Percentiles rank a stretch among this genome's conserved stretches.
phyloP scores from a whole-genome alignment of 2,888 invertebrate genomes.

The Crocallis elinguaria region DNA sequence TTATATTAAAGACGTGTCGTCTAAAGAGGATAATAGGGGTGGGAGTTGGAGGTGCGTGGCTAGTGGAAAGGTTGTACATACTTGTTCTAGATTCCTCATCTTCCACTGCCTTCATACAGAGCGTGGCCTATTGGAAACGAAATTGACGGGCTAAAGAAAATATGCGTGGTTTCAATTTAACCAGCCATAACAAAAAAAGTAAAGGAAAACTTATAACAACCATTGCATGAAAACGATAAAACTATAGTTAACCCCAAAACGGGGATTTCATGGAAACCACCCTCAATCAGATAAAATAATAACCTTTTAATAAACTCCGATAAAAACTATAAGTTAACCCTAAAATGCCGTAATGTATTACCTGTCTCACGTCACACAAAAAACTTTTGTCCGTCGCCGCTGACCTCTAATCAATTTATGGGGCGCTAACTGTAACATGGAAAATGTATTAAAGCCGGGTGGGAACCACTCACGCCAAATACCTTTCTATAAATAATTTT shows the following conservation, averaged over 20 bases:
- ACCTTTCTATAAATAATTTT: conserved; percentile 36
- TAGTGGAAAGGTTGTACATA: no score
- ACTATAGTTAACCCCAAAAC: not conserved
- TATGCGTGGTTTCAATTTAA: no score
- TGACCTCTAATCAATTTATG: conserved; percentile 83
- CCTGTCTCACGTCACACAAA: conserved; percentile 72
- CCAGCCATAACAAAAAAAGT: no score
- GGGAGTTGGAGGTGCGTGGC: no score
- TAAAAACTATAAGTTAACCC: conserved; percentile 44
- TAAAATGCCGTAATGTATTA: conserved; percentile 57
- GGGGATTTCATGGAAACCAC: not conserved
- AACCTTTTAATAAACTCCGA: conserved; percentile 28
- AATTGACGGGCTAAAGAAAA: no score
- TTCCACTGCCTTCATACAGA: no score
- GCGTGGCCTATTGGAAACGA: no score
- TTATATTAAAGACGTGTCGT: no score
- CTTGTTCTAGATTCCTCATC: no score
- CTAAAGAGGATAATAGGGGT: no score
- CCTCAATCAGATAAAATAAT: conserved; percentile 17
- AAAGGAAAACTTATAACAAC: no score
- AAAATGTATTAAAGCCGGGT: conserved; percentile 83
- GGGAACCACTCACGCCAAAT: conserved; percentile 74
- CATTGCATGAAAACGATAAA: not conserved
- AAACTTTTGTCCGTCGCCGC: conserved; percentile 76
- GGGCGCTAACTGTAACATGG: conserved; percentile 84